phyloP scores from a whole-genome alignment of 2,797 vertebrate genomes.

The Gephyroberyx darwinii region DNA sequence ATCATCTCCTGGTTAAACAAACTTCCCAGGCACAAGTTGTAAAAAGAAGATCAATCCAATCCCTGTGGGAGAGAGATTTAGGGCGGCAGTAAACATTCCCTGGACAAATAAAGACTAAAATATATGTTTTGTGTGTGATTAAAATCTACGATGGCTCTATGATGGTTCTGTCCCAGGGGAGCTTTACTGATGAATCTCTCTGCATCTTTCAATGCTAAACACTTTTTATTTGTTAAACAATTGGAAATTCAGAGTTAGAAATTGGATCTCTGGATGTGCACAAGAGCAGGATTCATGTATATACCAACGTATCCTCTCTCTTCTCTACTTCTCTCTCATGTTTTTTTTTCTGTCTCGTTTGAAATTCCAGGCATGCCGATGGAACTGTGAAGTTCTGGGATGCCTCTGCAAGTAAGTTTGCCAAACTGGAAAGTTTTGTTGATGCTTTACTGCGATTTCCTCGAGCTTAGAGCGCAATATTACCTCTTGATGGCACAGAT shows the following conservation, averaged over 20 bases:
- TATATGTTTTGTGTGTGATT: too few species aligned
- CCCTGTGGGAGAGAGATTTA: background rate
- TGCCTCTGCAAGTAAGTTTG: conserved; percentile 96
- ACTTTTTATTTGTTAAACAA: background rate
- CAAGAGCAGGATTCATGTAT: background rate
- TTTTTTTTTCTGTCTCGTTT: conserved; percentile 21
- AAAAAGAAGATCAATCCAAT: background rate
- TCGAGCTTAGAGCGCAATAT: background rate
- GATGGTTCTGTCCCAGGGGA: too few species aligned
- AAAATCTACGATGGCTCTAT: too few species aligned
- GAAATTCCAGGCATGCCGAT: conserved; percentile 91
- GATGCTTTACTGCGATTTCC: background rate
- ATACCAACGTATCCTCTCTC: background rate
- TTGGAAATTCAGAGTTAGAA: background rate
- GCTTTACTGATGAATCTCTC: too few species aligned
- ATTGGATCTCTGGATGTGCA: background rate
- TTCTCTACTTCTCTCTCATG: background rate
- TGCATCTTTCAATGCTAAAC: too few species aligned
- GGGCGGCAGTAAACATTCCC: background rate
- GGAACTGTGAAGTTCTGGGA: conserved; percentile 99
- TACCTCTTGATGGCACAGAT: background rate
- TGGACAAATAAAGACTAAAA: too few species aligned
- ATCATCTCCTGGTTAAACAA: background rate
- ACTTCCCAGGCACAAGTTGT: too few species aligned
- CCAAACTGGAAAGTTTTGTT: background rate